Evolutionary conservation across 2,888 invertebrate species (phyloP).

Genomic region (Hylaea fasciaria): DNA sequence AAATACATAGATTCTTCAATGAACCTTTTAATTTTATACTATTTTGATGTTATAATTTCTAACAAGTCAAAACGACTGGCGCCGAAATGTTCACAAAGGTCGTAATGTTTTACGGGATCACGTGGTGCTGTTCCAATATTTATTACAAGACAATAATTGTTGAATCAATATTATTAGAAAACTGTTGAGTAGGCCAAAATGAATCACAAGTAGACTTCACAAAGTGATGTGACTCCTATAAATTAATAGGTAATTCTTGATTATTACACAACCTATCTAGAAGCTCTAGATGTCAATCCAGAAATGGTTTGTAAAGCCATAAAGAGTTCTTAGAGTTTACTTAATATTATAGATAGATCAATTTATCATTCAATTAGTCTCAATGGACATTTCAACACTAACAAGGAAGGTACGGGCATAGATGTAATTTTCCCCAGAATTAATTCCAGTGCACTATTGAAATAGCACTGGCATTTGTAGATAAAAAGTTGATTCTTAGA

Average conservation of each 20-base stretch:
- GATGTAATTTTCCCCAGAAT: conserved; percentile 11
- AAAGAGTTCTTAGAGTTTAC: conserved; percentile 13
- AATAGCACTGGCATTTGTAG: conserved; percentile 44
- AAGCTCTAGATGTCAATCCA: background rate
- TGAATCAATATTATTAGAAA: background rate
- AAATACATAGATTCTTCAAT: conserved; percentile 58
- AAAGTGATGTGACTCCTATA: conserved; percentile 9
- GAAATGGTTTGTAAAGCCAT: conserved; percentile 4
- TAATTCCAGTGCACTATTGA: conserved; percentile 43
- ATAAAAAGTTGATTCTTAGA: conserved; percentile 62
- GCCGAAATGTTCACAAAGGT: conserved; percentile 46
- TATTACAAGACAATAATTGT: conserved; percentile 1
- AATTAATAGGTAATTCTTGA: no score
- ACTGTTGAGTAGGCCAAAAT: conserved; percentile 11
- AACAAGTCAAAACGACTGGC: conserved; percentile 50
- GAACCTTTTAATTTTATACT: conserved; percentile 81
- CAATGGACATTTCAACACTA: conserved; percentile 18
- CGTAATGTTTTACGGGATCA: conserved; percentile 40
- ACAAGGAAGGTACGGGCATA: conserved; percentile 12
- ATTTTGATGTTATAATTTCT: conserved; percentile 61
- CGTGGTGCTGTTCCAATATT: background rate
- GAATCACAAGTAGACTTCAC: background rate
- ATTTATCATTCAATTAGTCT: conserved; percentile 11
- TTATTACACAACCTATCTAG: no score
- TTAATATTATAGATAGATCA: conserved; percentile 14